Base-by-base conservation (phyloP, 2,797 vertebrate species). In the Erethizon dorsatum region DNA sequence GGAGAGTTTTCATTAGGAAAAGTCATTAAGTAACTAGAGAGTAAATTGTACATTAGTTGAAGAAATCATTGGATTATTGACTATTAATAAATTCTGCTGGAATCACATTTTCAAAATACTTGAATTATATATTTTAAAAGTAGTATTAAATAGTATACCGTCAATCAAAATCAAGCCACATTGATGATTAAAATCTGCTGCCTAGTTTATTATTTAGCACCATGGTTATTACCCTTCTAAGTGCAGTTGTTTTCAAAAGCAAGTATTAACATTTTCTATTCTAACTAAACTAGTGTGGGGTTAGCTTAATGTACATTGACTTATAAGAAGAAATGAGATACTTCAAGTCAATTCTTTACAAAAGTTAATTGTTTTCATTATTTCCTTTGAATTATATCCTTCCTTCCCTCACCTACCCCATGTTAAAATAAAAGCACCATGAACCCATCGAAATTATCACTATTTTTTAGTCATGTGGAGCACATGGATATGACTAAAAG, bases 1-100 rank as follows among this genome's bases (percentile, higher is more conserved):
- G 91, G 67, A 61, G 88, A 83, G 12, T 83, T 96, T 97, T 98
- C 95, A 92, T 95, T 96, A 94, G 47, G 77, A 85, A 93, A 97
- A 93, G 17, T 96, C 87, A 77, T 94, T 97, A 95, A 75, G 33
- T 86, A 73, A 37, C 50, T 75, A 63, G 0, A 82, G 37, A 89
- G 78, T 37, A 97, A 85, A 94, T 94, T 79, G 61, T 57, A 96
- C 37, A 78, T 94, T 80, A 47, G 26, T 77, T 56, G 79, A 84
- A 93, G 59, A 28, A 97, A 26, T 59, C 37, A 67, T 89, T 71
- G 67, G 9, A 84, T 77, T 59, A 95, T 95, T 97, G 96, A 96
- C 77, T 79, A 91, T 78, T 91, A 87, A 91, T 94, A 91, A 87
- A 97, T 94, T 96, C 95, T 94, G n/a, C 86, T 69, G 8, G 33